Conservation (phyloP, 2,888 invertebrate genomes). For the Miltochrista miniata region DNA sequence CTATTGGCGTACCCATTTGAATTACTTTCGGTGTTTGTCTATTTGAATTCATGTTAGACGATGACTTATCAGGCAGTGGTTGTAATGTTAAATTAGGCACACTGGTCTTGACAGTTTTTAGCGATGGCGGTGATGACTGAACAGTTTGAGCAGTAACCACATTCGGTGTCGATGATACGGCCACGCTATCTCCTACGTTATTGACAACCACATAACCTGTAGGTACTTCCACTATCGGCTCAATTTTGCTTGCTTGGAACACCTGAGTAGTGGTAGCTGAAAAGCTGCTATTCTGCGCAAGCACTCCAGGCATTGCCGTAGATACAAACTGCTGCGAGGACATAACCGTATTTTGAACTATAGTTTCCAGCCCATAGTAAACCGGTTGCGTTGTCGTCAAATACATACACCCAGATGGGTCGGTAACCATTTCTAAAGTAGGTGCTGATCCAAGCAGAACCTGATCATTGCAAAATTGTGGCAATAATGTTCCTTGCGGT, state of each 20-base stretch:
- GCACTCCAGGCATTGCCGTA: slow-evolving; percentile 90
- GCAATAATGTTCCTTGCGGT: slow-evolving; percentile 82
- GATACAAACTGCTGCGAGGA: slow-evolving; percentile 94
- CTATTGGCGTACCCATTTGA: slow-evolving; percentile 67
- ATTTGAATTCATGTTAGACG: slow-evolving; percentile 50
- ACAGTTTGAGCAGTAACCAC: slow-evolving; percentile 72
- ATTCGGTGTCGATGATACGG: slow-evolving; percentile 68
- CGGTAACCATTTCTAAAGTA: slow-evolving; percentile 85
- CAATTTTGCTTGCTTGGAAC: slow-evolving; percentile 93
- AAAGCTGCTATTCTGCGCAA: slow-evolving; percentile 92
- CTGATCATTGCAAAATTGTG: slow-evolving; percentile 84
- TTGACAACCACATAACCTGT: slow-evolving; percentile 88
- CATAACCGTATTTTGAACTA: slow-evolving; percentile 95
- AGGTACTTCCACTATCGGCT: slow-evolving; percentile 90
- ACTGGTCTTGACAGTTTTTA: slow-evolving; percentile 69
- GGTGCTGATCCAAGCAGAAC: slow-evolving; percentile 85
- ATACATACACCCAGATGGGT: slow-evolving; percentile 84
- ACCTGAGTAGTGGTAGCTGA: slow-evolving; percentile 93
- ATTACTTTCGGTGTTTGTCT: slow-evolving; percentile 76
- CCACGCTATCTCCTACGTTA: slow-evolving; percentile 81
- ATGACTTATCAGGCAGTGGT: slow-evolving; percentile 73
- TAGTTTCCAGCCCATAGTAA: slow-evolving; percentile 92
- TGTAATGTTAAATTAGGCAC: slow-evolving; percentile 78
- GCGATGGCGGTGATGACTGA: slow-evolving; percentile 66
- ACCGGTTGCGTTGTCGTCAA: slow-evolving; percentile 88